Percentiles rank a stretch among this genome's conserved stretches.
Conservation (phyloP, 2,888 invertebrate species). For the Oeneis ivallda region DNA sequence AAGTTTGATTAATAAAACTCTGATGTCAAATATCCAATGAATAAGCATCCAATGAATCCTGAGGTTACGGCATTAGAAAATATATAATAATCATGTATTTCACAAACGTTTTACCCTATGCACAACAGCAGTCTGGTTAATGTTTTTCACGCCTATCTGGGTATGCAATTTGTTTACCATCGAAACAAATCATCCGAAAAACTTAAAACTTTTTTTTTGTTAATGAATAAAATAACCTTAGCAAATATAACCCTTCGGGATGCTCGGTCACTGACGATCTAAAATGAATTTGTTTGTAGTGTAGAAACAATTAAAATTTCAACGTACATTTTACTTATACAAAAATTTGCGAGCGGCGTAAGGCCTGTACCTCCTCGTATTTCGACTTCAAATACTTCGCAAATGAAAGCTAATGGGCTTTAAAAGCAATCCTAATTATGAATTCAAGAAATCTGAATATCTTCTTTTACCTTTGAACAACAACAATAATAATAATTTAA, state of each 20-base stretch:
- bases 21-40: no score
- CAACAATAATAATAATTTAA: not conserved
- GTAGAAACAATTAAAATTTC: conserved; percentile 16
- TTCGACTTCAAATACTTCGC: conserved; percentile 19
- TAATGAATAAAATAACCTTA: no score
- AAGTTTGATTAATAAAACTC: no score
- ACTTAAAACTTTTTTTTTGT: no score
- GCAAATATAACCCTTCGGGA: not conserved
- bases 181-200: no score
- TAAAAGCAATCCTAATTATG: conserved; percentile 31
- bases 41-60: no score
- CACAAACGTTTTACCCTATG: no score
- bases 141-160: no score
- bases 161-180: no score
- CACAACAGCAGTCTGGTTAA: no score
- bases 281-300: not conserved
- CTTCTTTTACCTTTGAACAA: conserved; percentile 12
- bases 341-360: conserved; percentile 9
- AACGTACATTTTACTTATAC: conserved; percentile 13
- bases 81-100: no score
- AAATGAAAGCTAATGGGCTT: conserved; percentile 31
- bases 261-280: not conserved
- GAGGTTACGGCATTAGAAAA: no score
- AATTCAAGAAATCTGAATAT: conserved; percentile 31
- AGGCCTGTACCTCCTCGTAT: conserved; percentile 5